Evolutionary conservation across 2,888 invertebrate species (phyloP).

Genomic region (Boloria euphrosyne): DNA sequence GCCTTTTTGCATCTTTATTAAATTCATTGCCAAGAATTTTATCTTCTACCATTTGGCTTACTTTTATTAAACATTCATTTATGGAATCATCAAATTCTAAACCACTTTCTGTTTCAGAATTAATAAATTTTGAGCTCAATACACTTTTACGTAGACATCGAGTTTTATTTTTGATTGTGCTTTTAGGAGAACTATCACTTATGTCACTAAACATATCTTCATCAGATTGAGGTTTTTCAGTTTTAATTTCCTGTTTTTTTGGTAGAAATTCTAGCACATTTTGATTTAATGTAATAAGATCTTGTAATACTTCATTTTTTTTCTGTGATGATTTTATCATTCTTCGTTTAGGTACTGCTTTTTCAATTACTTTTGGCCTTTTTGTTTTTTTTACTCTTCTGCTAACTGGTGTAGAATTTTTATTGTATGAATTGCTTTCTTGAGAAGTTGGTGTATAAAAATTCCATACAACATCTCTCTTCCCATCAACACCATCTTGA

Average conservation of each 20-base stretch:
- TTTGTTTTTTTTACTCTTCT: slow-evolving; percentile 58
- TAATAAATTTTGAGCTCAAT: slow-evolving; percentile 69
- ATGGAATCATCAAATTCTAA: slow-evolving; percentile 78
- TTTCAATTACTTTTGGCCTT: slow-evolving; percentile 59
- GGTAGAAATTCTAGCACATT: slow-evolving; percentile 66
- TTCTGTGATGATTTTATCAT: slow-evolving; percentile 57
- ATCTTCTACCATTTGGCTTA: slow-evolving; percentile 76
- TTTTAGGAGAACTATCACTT: slow-evolving; percentile 66
- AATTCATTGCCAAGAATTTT: slow-evolving; percentile 55
- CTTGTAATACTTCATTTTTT: slow-evolving; percentile 68
- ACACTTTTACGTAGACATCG: slow-evolving; percentile 70
- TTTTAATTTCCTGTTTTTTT: slow-evolving; percentile 49
- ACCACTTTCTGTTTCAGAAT: slow-evolving; percentile 64
- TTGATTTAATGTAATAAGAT: slow-evolving; percentile 71
- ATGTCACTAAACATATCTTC: slow-evolving; percentile 70
- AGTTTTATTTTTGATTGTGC: slow-evolving; percentile 55
- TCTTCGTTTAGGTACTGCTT: slow-evolving; percentile 61
- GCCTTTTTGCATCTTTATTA: slow-evolving; percentile 50
- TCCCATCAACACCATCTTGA: slow-evolving; percentile 76
- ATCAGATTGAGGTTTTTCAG: slow-evolving; percentile 59
- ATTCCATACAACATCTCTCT: slow-evolving; percentile 78
- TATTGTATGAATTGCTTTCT: slow-evolving; percentile 51
- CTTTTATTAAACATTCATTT: slow-evolving; percentile 75
- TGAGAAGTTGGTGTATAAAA: slow-evolving; percentile 77
- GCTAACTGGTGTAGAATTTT: slow-evolving; percentile 70